Conservation (phyloP, 2,888 invertebrate species). For the Crepidodera aurea region DNA sequence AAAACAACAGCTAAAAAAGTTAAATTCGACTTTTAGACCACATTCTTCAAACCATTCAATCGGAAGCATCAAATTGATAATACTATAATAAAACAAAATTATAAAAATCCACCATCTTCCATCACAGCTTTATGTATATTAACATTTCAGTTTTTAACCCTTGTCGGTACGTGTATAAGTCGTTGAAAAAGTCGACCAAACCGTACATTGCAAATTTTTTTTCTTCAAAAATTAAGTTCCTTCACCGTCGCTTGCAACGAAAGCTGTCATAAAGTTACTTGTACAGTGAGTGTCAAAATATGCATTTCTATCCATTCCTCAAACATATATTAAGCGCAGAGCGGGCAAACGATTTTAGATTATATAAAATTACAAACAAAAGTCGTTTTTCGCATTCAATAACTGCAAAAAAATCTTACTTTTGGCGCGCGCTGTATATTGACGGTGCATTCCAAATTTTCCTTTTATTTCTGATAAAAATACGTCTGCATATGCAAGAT, state of each 20-base stretch:
- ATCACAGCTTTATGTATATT: constrained; percentile 52
- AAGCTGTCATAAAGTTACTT: no score
- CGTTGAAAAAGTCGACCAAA: constrained; percentile 19
- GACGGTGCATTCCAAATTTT: no score
- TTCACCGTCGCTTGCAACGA: background rate
- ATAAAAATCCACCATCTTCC: constrained; percentile 45
- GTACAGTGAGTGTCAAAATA: no score
- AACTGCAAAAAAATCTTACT: no score
- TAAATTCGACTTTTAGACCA: constrained; percentile 51
- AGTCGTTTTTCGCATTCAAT: no score
- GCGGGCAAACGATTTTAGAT: no score
- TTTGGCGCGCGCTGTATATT: no score
- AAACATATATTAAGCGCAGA: no score
- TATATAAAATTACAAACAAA: no score
- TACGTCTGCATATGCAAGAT: no score
- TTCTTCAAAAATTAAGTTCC: background rate
- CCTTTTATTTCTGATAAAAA: no score
- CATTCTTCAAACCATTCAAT: constrained; percentile 31
- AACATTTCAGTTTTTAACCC: constrained; percentile 17
- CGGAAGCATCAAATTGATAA: constrained; percentile 50
- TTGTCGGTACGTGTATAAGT: constrained; percentile 11
- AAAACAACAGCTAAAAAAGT: constrained; percentile 47
- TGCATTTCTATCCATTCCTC: no score
- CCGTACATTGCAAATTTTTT: background rate
- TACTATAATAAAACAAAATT: constrained; percentile 47